Conservation (phyloP, 2,113 vertebrate genomes). For the Sylvilagus bachmani region DNA sequence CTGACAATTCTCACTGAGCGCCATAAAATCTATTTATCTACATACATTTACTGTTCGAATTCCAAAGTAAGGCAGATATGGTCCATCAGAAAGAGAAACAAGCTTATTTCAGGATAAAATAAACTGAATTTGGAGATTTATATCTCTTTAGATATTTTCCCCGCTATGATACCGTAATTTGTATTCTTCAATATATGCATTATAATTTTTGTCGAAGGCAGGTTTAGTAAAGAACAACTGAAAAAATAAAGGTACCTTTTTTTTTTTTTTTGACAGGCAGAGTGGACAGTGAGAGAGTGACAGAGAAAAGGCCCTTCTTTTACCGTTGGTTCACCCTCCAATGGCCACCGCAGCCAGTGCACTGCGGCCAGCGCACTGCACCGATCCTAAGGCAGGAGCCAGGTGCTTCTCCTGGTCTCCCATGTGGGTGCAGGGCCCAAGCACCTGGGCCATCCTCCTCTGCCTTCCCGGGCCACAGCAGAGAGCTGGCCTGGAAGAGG, state of each 20-base stretch:
- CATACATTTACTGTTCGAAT: neutral
- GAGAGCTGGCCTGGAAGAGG: too few species aligned
- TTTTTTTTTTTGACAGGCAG: too few species aligned
- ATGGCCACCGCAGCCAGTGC: too few species aligned
- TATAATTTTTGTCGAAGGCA: neutral
- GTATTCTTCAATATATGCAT: neutral
- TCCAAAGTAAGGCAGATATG: neutral
- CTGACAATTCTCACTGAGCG: neutral
- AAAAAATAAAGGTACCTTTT: neutral
- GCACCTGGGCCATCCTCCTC: too few species aligned
- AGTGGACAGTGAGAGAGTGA: too few species aligned
- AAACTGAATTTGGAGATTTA: neutral
- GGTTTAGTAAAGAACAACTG: neutral
- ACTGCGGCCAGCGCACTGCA: too few species aligned
- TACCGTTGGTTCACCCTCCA: too few species aligned
- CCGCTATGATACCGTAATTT: neutral
- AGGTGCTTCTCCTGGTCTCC: too few species aligned
- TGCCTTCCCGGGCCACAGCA: too few species aligned
- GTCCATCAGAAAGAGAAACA: neutral
- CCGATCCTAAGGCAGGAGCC: too few species aligned
- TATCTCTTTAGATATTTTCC: neutral
- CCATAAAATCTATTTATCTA: neutral
- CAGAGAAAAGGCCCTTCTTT: too few species aligned
- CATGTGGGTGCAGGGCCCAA: too few species aligned
- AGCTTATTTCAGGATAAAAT: neutral